These are phyloP conservation scores for Abrostola triplasia DNA, from an alignment of 2,888 invertebrate genomes.

Conservation along the genomic window DNA sequence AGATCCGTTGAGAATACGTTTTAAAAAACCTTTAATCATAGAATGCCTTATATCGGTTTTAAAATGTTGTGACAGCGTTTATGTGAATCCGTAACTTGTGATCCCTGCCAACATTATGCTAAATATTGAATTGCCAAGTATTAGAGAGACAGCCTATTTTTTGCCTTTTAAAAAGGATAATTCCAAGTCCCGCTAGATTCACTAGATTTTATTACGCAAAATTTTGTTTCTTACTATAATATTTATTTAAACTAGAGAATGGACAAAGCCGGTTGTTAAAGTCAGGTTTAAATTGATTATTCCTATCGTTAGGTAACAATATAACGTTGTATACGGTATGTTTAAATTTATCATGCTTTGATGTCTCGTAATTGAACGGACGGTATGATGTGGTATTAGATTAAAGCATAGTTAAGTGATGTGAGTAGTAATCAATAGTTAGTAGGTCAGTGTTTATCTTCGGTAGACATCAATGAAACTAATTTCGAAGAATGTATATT, in stretches of 20 bases:
- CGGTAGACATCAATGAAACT: conserved; percentile 16
- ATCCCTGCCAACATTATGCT: too few relatives aligned
- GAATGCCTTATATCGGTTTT: too few relatives aligned
- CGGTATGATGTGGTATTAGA: conserved; percentile 16
- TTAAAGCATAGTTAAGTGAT: conserved; percentile 17
- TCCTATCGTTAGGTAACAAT: not conserved
- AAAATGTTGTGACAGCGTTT: too few relatives aligned
- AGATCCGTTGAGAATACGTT: too few relatives aligned
- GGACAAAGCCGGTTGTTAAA: not conserved
- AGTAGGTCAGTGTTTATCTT: conserved; percentile 21
- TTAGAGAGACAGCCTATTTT: too few relatives aligned
- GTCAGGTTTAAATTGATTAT: conserved; percentile 1
- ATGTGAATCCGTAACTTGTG: too few relatives aligned
- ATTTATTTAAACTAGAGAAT: not conserved
- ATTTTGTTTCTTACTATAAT: too few relatives aligned
- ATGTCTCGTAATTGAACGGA: conserved; percentile 20
- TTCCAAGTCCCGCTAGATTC: too few relatives aligned
- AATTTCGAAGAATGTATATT: not conserved
- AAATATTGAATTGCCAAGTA: too few relatives aligned
- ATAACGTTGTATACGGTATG: conserved; percentile 2
- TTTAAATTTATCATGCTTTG: conserved; percentile 10
- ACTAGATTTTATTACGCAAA: too few relatives aligned
- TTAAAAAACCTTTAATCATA: too few relatives aligned
- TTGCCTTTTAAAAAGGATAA: too few relatives aligned
- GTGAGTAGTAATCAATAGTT: conserved; percentile 28